phyloP scores from a whole-genome alignment of 2,888 invertebrate species.

The Aelia acuminata region DNA sequence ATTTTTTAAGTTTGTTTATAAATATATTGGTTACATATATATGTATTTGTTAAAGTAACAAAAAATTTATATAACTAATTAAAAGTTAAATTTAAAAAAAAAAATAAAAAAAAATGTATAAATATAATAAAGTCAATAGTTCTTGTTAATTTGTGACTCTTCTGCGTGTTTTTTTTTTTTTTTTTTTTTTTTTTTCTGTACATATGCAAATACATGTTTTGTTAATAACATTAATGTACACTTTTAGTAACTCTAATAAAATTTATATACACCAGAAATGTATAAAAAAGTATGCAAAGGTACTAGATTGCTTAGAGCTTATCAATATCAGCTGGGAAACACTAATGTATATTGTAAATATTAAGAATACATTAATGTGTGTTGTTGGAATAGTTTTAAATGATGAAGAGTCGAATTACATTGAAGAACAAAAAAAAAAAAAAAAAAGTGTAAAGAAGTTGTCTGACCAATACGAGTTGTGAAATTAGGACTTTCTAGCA shows the following conservation, averaged over 20 bases:
- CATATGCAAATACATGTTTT: slow-evolving; percentile 25
- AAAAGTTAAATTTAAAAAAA: neutral
- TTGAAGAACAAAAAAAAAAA: neutral
- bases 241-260: slow-evolving; percentile 36
- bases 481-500: slow-evolving; percentile 52
- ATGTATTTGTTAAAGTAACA: slow-evolving; percentile 29
- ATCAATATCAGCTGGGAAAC: slow-evolving; percentile 55
- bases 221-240: slow-evolving; percentile 12
- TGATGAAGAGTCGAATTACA: slow-evolving; percentile 38
- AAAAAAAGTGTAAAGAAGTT: slow-evolving; percentile 48
- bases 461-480: slow-evolving; percentile 58
- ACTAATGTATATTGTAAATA: slow-evolving; percentile 59
- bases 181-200: too few relatives aligned
- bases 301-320: slow-evolving; percentile 58
- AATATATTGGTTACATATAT: slow-evolving; percentile 35
- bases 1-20: slow-evolving; percentile 3
- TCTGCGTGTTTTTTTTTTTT: too few relatives aligned
- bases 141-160: neutral
- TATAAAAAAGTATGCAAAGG: slow-evolving; percentile 56
- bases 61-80: neutral
- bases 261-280: slow-evolving; percentile 52
- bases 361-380: slow-evolving; percentile 55
- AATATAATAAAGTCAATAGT: neutral
- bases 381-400: slow-evolving; percentile 53
- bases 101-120: slow-evolving; percentile 4